Evolutionary conservation across 2,113 vertebrate genomes (phyloP).

Genomic region (Empidonax alnorum): DNA sequence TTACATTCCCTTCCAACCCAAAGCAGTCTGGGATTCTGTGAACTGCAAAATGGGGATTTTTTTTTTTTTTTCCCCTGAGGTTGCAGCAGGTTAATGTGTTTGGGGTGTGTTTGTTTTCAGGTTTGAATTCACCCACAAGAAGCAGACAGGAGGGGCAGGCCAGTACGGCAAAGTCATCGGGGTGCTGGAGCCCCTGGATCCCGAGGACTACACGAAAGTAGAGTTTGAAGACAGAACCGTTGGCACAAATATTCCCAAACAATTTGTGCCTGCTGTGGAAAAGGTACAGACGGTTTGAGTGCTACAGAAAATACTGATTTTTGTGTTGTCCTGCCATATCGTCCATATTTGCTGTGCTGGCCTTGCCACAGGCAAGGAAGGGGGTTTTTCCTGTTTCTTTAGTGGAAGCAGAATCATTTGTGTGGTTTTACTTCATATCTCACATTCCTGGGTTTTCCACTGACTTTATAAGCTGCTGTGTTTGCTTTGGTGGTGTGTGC

Average conservation of each 20-base stretch:
- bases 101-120: slow-evolving; percentile 61
- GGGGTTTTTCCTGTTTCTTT: neutral
- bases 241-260: slow-evolving; percentile 92
- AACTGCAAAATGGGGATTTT: too few species aligned
- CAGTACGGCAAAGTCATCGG: slow-evolving; percentile 95
- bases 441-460: neutral
- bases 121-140: slow-evolving; percentile 97
- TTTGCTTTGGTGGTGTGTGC: neutral
- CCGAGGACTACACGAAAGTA: slow-evolving; percentile 84
- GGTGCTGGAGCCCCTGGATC: slow-evolving; percentile 86
- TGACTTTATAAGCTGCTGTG: neutral
- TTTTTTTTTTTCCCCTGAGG: too few species aligned
- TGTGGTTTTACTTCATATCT: neutral
- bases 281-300: slow-evolving; percentile 74
- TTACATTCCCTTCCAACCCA: neutral
- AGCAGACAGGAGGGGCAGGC: slow-evolving; percentile 89
- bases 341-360: fast-evolving
- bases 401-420: neutral
- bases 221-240: slow-evolving; percentile 92
- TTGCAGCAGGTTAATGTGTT: too few species aligned
- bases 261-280: slow-evolving; percentile 91
- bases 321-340: fast-evolving
- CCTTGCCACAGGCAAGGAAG: neutral
- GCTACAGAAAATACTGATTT: neutral
- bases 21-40: fast-evolving